A percentile compares a stretch with the other conserved stretches of the same genome.
phyloP scores from a whole-genome alignment of 2,888 invertebrate species.

The Diarsia brunnea region DNA sequence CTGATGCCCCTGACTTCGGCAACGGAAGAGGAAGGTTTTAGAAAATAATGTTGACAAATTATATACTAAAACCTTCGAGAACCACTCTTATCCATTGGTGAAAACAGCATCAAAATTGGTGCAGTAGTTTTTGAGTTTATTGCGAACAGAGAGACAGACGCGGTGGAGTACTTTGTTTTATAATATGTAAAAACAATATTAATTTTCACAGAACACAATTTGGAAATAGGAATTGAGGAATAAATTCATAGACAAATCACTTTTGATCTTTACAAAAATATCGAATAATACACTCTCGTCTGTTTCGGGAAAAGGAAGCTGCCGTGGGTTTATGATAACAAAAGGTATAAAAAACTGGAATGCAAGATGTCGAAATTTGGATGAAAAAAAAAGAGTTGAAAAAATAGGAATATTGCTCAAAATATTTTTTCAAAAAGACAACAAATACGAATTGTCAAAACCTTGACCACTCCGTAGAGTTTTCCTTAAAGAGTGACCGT shows the following conservation, averaged over 20 bases:
- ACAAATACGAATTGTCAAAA: slow-evolving; percentile 13
- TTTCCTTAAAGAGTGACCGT: slow-evolving; percentile 55
- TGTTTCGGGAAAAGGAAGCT: not conserved
- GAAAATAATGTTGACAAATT: too few species aligned
- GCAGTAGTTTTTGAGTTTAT: too few species aligned
- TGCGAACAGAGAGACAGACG: too few species aligned
- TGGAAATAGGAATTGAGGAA: not conserved
- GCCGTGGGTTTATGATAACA: not conserved
- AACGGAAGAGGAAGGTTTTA: too few species aligned
- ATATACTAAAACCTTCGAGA: too few species aligned
- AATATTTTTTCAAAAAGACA: not conserved
- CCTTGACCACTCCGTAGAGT: slow-evolving; percentile 27
- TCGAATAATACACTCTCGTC: too few species aligned
- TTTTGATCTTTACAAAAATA: not conserved
- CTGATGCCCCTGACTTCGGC: too few species aligned
- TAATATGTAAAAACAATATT: not conserved
- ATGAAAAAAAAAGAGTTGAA: not conserved
- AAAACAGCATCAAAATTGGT: too few species aligned
- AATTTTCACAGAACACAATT: not conserved
- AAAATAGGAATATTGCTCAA: too few species aligned
- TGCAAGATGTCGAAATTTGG: not conserved
- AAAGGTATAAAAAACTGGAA: not conserved
- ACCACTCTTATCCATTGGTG: too few species aligned
- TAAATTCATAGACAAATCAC: not conserved
- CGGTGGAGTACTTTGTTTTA: too few species aligned